Percentiles rank a stretch among this genome's conserved stretches.
phyloP scores from a whole-genome alignment of 2,888 invertebrate genomes.

The Therioaphis trifolii region DNA sequence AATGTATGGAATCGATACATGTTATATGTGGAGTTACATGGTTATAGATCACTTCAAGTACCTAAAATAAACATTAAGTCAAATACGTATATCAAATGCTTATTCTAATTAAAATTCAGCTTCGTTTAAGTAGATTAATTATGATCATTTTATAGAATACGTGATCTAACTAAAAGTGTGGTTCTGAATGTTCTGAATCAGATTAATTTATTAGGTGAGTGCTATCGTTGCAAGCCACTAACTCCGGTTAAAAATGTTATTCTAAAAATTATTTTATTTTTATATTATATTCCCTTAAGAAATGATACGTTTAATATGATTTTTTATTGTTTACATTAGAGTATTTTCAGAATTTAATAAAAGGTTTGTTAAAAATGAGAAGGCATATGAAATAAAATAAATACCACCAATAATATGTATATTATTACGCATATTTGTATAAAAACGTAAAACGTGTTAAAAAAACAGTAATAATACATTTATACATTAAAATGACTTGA shows the following conservation, averaged over 20 bases:
- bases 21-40: too few relatives aligned
- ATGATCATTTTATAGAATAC: not conserved
- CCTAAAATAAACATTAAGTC: not conserved
- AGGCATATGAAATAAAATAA: not conserved
- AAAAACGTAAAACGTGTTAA: not conserved
- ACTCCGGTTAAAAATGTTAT: not conserved
- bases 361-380: not conserved
- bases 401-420: not conserved
- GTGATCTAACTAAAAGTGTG: not conserved
- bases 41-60: not conserved
- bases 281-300: not conserved
- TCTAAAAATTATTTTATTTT: not conserved
- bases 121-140: not conserved
- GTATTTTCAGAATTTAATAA: not conserved
- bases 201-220: constrained; percentile 4
- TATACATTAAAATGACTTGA: not conserved
- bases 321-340: not conserved
- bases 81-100: not conserved
- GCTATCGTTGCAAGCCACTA: constrained; percentile 11
- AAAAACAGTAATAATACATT: not conserved
- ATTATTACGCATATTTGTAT: not conserved
- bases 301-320: not conserved
- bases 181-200: not conserved
- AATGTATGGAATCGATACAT: too few relatives aligned
- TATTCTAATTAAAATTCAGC: not conserved